These are phyloP conservation scores for Chironomus striatipennis DNA, from an alignment of 1,140 invertebrate species.

Conservation along the genomic window DNA sequence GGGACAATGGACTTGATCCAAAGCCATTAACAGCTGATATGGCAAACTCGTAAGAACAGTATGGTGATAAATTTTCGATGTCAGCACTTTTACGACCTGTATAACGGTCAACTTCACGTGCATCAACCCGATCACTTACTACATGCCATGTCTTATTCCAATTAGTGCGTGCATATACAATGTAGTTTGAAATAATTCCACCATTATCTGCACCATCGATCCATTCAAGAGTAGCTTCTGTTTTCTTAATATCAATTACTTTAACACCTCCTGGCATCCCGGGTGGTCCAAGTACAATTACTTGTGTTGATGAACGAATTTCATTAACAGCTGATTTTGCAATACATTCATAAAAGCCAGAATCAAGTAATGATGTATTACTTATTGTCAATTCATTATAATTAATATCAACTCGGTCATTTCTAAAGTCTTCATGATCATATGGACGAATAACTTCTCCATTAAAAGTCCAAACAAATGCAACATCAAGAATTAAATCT, in stretches of 20 bases:
- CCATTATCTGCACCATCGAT: slow-evolving; percentile 83
- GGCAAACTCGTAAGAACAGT: slow-evolving; percentile 84
- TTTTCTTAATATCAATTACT: slow-evolving; percentile 63
- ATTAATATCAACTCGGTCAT: slow-evolving; percentile 45
- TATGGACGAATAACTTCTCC: slow-evolving; percentile 58
- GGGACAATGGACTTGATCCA: slow-evolving; percentile 65
- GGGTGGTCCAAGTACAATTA: slow-evolving; percentile 75
- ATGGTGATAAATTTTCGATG: slow-evolving; percentile 69
- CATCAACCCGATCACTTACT: slow-evolving; percentile 51
- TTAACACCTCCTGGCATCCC: slow-evolving; percentile 73
- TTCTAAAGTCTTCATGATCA: slow-evolving; percentile 48
- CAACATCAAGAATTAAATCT: slow-evolving; percentile 75
- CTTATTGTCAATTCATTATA: slow-evolving; percentile 66
- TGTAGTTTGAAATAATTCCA: slow-evolving; percentile 62
- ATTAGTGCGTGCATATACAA: slow-evolving; percentile 72
- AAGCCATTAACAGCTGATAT: slow-evolving; percentile 75
- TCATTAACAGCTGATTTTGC: slow-evolving; percentile 78
- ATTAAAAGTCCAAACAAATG: slow-evolving; percentile 87
- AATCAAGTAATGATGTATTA: slow-evolving; percentile 76
- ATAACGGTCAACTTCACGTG: slow-evolving; percentile 58
- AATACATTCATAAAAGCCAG: slow-evolving; percentile 81
- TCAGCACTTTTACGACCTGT: slow-evolving; percentile 62
- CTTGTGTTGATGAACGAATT: slow-evolving; percentile 58
- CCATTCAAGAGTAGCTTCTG: slow-evolving; percentile 73
- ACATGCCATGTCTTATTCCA: slow-evolving; percentile 76